Evolutionary conservation across 2,113 vertebrate genomes (phyloP).

Genomic region (Microcebus tavaratra): DNA sequence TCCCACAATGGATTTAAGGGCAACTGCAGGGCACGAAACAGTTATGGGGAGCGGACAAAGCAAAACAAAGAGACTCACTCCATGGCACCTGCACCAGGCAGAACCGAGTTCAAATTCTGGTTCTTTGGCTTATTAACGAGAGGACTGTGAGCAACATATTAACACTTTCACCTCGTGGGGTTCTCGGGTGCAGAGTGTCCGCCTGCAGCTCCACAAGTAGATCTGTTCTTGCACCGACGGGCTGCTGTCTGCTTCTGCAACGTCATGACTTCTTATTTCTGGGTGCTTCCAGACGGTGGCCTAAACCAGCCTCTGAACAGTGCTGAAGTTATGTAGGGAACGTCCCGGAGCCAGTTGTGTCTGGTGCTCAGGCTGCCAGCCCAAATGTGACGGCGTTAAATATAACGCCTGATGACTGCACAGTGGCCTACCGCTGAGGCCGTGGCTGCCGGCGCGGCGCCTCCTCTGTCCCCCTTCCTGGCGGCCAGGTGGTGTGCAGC

Average conservation of each 20-base stretch:
- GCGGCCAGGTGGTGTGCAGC: accelerated
- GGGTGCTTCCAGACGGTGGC: background rate
- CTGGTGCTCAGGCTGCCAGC: conserved; percentile 10
- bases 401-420: background rate
- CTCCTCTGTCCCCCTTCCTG: background rate
- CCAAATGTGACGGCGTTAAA: background rate
- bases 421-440: background rate
- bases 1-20: background rate
- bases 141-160: background rate
- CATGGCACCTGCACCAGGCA: accelerated
- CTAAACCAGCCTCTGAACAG: background rate
- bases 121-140: background rate
- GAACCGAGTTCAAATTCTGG: accelerated
- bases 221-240: accelerated
- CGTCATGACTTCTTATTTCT: background rate
- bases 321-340: background rate
- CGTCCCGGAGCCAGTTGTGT: background rate
- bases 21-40: background rate
- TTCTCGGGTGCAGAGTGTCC: accelerated
- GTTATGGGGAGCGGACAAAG: background rate
- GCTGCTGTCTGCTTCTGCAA: background rate
- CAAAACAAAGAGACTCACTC: background rate
- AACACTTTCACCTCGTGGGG: background rate
- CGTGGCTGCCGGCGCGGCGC: background rate
- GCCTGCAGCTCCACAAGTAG: background rate